phyloP scores from a whole-genome alignment of 2,888 invertebrate genomes.

The Clostera curtula region DNA sequence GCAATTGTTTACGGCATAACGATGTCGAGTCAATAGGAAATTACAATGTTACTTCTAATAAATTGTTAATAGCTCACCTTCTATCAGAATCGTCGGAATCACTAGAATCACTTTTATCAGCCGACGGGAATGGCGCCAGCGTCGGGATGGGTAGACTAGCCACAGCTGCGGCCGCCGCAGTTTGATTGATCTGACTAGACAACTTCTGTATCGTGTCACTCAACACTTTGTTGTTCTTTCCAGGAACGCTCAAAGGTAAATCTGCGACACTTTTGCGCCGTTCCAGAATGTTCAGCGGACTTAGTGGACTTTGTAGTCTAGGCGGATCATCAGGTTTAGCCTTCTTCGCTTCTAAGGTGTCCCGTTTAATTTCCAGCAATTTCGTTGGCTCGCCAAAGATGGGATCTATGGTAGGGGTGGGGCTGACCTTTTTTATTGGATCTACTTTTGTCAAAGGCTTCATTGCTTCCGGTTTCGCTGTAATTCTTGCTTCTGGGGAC shows the following conservation, averaged over 20 bases:
- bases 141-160: slow-evolving; percentile 28
- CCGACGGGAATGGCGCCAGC: slow-evolving; percentile 49
- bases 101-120: slow-evolving; percentile 59
- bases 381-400: slow-evolving; percentile 61
- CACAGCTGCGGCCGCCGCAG: slow-evolving; percentile 45
- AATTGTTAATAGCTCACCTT: slow-evolving; percentile 35
- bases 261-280: slow-evolving; percentile 62
- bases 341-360: slow-evolving; percentile 48
- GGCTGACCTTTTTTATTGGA: slow-evolving; percentile 37
- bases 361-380: slow-evolving; percentile 47
- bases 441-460: slow-evolving; percentile 40
- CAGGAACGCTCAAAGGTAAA: slow-evolving; percentile 46
- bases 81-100: slow-evolving; percentile 67
- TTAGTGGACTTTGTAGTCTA: slow-evolving; percentile 48
- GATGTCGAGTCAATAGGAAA: no score
- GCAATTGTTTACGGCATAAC: no score
- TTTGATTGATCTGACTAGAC: slow-evolving; percentile 68
- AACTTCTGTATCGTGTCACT: slow-evolving; percentile 79
- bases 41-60: no score
- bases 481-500: slow-evolving; percentile 32
- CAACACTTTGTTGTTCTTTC: slow-evolving; percentile 75
- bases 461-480: slow-evolving; percentile 26
- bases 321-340: slow-evolving; percentile 46
- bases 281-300: slow-evolving; percentile 55
- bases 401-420: slow-evolving; percentile 37